A percentile compares a stretch with the other conserved stretches of the same genome.
phyloP scores from a whole-genome alignment of 2,888 invertebrate species.

The Prosopocoilus inquinatus region DNA sequence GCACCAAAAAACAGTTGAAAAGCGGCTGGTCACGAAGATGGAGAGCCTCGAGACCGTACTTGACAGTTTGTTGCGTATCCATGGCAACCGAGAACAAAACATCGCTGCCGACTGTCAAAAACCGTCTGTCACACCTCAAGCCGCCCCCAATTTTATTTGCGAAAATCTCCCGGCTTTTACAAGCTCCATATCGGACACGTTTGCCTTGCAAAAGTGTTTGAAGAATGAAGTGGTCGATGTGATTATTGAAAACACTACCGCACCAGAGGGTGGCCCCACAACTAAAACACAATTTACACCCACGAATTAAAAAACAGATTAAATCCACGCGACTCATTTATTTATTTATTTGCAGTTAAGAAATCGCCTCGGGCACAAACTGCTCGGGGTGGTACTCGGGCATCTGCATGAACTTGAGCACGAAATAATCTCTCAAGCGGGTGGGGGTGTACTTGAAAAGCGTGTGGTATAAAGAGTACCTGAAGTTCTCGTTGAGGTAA shows the following conservation, averaged over 20 bases:
- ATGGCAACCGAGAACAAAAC: conserved; percentile 17
- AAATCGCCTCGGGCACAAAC: conserved; percentile 7
- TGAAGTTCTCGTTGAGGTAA: conserved; percentile 69
- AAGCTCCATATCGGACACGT: conserved; percentile 11
- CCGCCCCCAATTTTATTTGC: too few species aligned
- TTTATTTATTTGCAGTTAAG: not conserved
- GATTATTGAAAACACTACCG: too few species aligned
- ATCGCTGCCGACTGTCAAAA: conserved; percentile 14
- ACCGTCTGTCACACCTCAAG: too few species aligned
- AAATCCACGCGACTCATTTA: too few species aligned
- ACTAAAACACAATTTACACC: too few species aligned
- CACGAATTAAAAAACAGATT: too few species aligned
- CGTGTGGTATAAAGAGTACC: conserved; percentile 65
- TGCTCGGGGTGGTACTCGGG: conserved; percentile 49
- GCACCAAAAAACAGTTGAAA: too few species aligned
- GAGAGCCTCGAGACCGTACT: too few species aligned
- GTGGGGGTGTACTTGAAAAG: conserved; percentile 63
- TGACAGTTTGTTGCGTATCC: not conserved
- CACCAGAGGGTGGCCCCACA: too few species aligned
- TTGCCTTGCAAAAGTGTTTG: not conserved
- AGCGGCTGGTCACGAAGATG: too few species aligned
- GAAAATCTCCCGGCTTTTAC: conserved; percentile 11
- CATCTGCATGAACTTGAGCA: conserved; percentile 63
- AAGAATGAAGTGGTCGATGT: not conserved
- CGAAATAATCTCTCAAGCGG: conserved; percentile 58